Evolutionary conservation across 2,888 invertebrate species (phyloP), one percentile per base, ranked within the genome.

Genomic region (Phasia obesa): DNA sequence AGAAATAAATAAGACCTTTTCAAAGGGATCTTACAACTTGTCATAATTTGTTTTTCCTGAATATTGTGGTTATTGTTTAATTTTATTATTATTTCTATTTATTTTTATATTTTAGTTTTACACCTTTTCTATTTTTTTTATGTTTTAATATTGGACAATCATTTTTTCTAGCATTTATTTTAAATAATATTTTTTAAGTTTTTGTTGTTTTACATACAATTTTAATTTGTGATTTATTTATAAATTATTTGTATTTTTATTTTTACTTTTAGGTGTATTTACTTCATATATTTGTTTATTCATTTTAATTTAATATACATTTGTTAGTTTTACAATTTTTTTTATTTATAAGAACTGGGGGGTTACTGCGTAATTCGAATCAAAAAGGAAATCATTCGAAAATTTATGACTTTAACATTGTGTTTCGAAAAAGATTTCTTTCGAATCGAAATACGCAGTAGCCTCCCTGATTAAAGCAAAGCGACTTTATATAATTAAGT

Each of bases 401-500:
- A n/a, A n/a, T n/a, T n/a, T n/a, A n/a, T n/a, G n/a, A n/a, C n/a
- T n/a, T n/a, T n/a, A n/a, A n/a, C n/a, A n/a, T n/a, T n/a, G n/a
- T n/a, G n/a, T n/a, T n/a, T n/a, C n/a, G n/a, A n/a, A n/a, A n/a
- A n/a, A n/a, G n/a, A n/a, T n/a, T n/a, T n/a, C n/a, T n/a, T n/a
- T n/a, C n/a, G n/a, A n/a, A n/a, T n/a, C n/a, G n/a, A n/a, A n/a
- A n/a, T n/a, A n/a, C n/a, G n/a, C n/a, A n/a, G n/a, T n/a, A n/a
- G n/a, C n/a, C n/a, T n/a, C n/a, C n/a, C n/a, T n/a, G 60, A 23
- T 70, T 31, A 69, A 62, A 42, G 15, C 49, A 69, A 73, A 81
- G 81, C 81, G 77, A 76, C 76, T 81, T 81, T 81, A 67, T 76
- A 35, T 49, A 31, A 21, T 31, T 78, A 57, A 17, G n/a, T 19